These are phyloP conservation scores for Calephelis perditalis DNA, from an alignment of 2,888 invertebrate species.

Conservation along the genomic window DNA sequence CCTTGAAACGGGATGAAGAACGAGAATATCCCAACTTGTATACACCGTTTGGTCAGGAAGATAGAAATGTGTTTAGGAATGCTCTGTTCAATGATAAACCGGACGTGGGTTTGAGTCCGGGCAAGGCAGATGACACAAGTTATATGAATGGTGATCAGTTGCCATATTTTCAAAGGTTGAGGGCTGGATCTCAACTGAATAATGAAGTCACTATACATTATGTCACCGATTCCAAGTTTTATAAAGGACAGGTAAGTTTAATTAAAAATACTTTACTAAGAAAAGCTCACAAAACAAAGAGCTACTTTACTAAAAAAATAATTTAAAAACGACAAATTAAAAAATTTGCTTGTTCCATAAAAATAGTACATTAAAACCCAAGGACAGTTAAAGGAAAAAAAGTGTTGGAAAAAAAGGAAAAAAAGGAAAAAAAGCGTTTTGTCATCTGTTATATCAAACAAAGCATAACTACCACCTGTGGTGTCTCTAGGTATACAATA, in stretches of 20 bases:
- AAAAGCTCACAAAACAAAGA: no score
- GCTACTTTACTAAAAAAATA: no score
- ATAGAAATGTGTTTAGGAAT: conserved; percentile 58
- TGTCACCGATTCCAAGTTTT: conserved; percentile 67
- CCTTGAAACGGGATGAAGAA: conserved; percentile 40
- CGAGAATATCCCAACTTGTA: conserved; percentile 43
- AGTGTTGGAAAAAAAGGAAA: no score
- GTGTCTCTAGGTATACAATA: no score
- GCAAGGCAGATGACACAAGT: conserved; percentile 36
- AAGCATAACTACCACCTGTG: no score
- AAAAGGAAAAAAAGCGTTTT: no score
- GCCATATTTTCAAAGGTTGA: conserved; percentile 63
- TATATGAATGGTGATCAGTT: conserved; percentile 56
- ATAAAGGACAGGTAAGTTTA: conserved; percentile 56
- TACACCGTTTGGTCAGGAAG: conserved; percentile 64
- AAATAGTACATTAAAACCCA: no score
- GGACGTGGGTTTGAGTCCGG: conserved; percentile 32
- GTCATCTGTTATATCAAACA: no score
- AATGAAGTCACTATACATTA: conserved; percentile 69
- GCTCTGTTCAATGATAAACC: conserved; percentile 58
- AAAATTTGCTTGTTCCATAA: no score
- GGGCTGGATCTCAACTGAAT: conserved; percentile 64
- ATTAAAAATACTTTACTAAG: no score
- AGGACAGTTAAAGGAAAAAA: no score
- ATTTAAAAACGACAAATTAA: no score